Base-by-base conservation (phyloP, 2,113 vertebrate genomes). In the Romanogobio albipinnatus region DNA sequence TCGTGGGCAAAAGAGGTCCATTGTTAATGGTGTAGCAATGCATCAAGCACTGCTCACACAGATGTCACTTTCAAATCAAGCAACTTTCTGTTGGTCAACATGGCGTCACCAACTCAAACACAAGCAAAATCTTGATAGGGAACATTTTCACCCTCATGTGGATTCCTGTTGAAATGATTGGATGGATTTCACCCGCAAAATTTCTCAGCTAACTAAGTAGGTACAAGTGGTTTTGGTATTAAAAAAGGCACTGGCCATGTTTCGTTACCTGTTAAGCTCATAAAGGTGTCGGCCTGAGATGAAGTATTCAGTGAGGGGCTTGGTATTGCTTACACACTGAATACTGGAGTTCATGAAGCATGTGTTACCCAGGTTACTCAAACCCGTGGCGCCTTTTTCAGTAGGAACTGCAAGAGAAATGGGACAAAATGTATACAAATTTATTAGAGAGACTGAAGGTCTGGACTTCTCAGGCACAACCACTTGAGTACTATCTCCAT, bases 321-420 rank as follows among this genome's bases (percentile, higher is more conserved):
- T 98, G 0, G 98, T 99, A 90, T 99, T 99, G 92, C 98, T 99
- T 90, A 99, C 98, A 88, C 98, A 99, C 91, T 99, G 98, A 92
- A 99, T 99, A 81, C 98, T 99, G 76, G 98, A 99, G 92, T 99
- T 99, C 98, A 99, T 99, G 91, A 99, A 99, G 89, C 98, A 99
- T 0, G 98, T 99, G 91, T 99, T 99, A 47, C 98, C 98, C 83
- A 99, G 94, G 89, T 99, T 99, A 94, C 98, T 99, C 87, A 99
- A 94, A 64, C 98, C 98, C 3, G 98, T 99, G 51, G 98, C 98
- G 79, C 98, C 98, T 76, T 99, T 99, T 93, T 99, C 98, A 75
- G 98, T 99, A 4, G 98, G 98, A 90, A 99, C 98, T 99, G 88
- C 0, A 59, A 22, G 29, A 43, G 7, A 24, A 83, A 84, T 2